Conservation (phyloP, 2,113 vertebrate species). For the Hystrix cristata region DNA sequence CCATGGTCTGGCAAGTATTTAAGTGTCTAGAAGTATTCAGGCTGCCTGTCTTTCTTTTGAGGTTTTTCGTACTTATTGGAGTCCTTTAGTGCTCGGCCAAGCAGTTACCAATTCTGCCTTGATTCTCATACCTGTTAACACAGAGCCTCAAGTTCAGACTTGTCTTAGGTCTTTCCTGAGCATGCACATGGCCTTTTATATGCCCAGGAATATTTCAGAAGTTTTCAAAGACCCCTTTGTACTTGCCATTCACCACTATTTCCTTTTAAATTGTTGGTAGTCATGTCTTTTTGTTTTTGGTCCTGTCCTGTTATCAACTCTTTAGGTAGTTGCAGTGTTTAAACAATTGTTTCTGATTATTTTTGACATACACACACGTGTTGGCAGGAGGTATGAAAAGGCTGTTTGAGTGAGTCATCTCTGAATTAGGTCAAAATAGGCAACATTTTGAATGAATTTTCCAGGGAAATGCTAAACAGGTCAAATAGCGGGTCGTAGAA, state of each 20-base stretch:
- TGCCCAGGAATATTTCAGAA: neutral
- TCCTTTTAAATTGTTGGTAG: neutral
- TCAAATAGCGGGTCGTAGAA: neutral
- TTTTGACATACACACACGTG: neutral
- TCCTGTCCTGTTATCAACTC: neutral
- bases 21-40: neutral
- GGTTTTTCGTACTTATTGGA: neutral
- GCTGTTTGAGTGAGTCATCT: neutral
- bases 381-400: neutral
- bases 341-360: neutral
- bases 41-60: neutral
- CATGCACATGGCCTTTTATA: neutral
- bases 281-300: neutral
- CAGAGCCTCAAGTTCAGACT: neutral
- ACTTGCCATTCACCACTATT: neutral
- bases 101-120: neutral
- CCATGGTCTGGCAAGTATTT: neutral
- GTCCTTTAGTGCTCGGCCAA: neutral
- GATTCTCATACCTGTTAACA: constrained; percentile 31
- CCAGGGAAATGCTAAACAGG: neutral
- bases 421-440: constrained; percentile 22
- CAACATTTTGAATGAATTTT: constrained; percentile 40
- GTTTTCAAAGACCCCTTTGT: neutral
- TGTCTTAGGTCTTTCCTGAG: neutral
- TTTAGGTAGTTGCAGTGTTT: neutral